Base-by-base conservation (phyloP, 2,888 invertebrate species). In the Xanthia togata region DNA sequence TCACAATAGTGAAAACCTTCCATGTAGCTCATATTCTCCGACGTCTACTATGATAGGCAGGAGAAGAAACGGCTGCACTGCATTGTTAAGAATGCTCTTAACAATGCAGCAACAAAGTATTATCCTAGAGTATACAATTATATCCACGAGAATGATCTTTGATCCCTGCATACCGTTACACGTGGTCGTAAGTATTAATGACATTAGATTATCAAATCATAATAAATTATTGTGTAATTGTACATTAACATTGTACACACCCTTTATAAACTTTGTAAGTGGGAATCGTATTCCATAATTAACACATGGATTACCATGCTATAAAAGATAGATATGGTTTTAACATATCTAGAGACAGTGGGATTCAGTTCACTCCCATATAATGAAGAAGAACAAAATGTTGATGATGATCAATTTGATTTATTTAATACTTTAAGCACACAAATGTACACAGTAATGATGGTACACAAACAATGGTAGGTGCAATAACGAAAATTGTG, bases 161-260 rank as follows among this genome's bases (percentile, higher is more conserved):
- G 38, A 41, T 26, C 31, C 17, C 11, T 38, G n/a, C 55, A 35
- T 23, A 47, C 23, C 11, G 4, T 31, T 50, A 44, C 76, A 76
- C 31, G 74, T 35, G 74, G 31, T 11, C 63, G n/a, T 44, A 53
- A n/a, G 3, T 62, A 74, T 41, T 53, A 9, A 62, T 12, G 50
- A 35, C n/a, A 35, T 76, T 53, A 35, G 6, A 75, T 41, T 76
- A 50, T 17, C n/a, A 62, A 76, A 62, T 76, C 31, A 38, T 31
- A 17, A 31, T 60, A 41, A n/a, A 74, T 41, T 31, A 31, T n/a
- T 31, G 20, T 60, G 57, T 23, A 17, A n/a, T 47, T n/a, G 20
- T 44, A 55, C n/a, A n/a, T 5, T 55, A n/a, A 55, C 12, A n/a
- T 55, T n/a, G n/a, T n/a, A 23, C 11, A 70, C 26, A 23, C 9